Evolutionary conservation across 2,113 vertebrate genomes (phyloP).

Genomic region (Platycercus adscitus): DNA sequence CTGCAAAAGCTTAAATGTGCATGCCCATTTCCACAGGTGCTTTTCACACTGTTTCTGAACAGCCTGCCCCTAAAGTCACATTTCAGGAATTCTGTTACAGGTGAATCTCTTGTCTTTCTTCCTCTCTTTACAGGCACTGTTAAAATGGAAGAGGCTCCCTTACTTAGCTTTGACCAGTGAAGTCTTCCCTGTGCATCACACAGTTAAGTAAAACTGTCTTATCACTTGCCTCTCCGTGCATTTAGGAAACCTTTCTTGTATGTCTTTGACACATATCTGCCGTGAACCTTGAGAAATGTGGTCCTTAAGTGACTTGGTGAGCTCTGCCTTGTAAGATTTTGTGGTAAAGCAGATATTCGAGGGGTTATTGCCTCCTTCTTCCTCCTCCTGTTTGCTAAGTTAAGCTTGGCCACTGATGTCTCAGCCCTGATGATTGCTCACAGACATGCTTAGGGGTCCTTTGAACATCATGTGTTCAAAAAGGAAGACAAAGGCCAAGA

Average conservation of each 20-base stretch:
- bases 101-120: neutral
- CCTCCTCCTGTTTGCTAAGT: neutral
- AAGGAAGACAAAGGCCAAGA: neutral
- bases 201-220: neutral
- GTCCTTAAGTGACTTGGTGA: neutral
- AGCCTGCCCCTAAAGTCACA: neutral
- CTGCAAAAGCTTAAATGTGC: conserved; percentile 57
- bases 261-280: neutral
- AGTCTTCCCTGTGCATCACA: neutral
- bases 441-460: neutral
- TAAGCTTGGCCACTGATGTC: neutral
- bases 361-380: neutral
- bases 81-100: conserved; percentile 23
- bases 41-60: neutral
- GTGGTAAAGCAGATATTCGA: neutral
- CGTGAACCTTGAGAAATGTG: neutral
- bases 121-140: neutral
- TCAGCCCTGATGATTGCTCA: neutral
- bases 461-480: neutral
- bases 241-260: neutral
- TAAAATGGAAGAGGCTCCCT: neutral
- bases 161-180: neutral
- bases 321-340: neutral
- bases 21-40: conserved; percentile 46
- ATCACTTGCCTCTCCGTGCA: neutral